phyloP scores from a whole-genome alignment of 2,113 vertebrate species.

The Athene noctua region DNA sequence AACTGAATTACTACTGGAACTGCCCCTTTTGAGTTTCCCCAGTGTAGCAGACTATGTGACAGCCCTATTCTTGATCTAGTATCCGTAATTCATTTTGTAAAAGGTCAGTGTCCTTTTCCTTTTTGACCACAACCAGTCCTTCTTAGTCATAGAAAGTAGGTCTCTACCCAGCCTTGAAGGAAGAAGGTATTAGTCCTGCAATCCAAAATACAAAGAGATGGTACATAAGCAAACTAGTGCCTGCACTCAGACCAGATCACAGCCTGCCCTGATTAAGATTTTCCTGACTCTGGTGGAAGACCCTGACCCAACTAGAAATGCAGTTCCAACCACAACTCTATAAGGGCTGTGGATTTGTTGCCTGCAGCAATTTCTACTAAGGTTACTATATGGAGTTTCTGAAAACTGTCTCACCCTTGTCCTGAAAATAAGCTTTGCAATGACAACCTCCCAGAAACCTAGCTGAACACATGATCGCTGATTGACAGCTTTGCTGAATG shows the following conservation, averaged over 20 bases:
- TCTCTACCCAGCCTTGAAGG: background rate
- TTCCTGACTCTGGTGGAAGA: background rate
- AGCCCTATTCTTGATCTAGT: background rate
- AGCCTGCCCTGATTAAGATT: background rate
- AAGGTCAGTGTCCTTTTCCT: background rate
- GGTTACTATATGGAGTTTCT: background rate
- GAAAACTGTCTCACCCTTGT: background rate
- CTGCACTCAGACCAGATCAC: background rate
- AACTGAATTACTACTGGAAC: background rate
- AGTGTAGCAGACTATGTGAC: rapidly evolving
- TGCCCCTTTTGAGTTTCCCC: background rate
- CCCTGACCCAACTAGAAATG: background rate
- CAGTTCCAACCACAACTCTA: background rate
- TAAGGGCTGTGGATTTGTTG: background rate
- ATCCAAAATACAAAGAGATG: background rate
- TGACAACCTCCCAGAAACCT: background rate
- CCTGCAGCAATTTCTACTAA: background rate
- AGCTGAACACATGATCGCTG: background rate
- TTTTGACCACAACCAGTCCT: background rate
- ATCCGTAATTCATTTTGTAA: background rate
- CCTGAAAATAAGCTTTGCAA: background rate
- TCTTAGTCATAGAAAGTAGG: background rate
- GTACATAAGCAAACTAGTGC: background rate
- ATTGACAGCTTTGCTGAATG: background rate
- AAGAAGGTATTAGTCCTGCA: background rate